Evolutionary conservation across 2,888 invertebrate genomes (phyloP), one percentile per base, ranked within the genome.

Genomic region (Ectemnius lituratus): DNA sequence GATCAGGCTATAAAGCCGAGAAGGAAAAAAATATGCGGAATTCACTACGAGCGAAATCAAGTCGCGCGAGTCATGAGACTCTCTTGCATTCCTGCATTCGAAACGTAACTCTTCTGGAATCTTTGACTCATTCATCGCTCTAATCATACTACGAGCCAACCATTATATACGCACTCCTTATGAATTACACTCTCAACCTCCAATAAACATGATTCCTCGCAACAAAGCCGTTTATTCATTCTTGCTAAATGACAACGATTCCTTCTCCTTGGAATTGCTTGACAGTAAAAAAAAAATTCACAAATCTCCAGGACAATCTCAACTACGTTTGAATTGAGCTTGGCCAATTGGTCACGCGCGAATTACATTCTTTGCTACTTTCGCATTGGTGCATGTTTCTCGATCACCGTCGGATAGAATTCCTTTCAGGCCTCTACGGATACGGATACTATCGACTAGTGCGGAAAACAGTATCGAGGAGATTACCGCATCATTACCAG

Each of bases 281-380:
- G 14, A 57, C 4, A n/a, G 14, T 23, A 13, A 20, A 11, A 1
- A 16, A 18, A 45, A 14, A 13, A 13, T 5, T 5, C 2, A 2
- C 2, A 59, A 16, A 28, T 52, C n/a, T 11, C 27, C 2, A 18
- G 6, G 37, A 4, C 6, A 0, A 37, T 37, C 8, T 8, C 37
- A 6, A 4, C 58, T 59, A 62, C 70, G 66, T 78, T 70, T 66
- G 70, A 73, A 74, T 73, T 65, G 58, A 69, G 58, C 45, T 23
- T 47, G 0, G 62, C n/a, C 64, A 62, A 76, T 77, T 71, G 63
- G 69, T 72, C 64, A 69, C 72, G 69, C 71, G 66, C 64, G 68
- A 74, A 74, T 78, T 66, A 61, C 67, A 58, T 61, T 73, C 61
- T 62, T 67, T 27, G 58, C 14, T 58, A 70, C 20, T 47, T 47